Base-by-base conservation (phyloP, 2,113 vertebrate species). In the Orientallactaga bullata region DNA sequence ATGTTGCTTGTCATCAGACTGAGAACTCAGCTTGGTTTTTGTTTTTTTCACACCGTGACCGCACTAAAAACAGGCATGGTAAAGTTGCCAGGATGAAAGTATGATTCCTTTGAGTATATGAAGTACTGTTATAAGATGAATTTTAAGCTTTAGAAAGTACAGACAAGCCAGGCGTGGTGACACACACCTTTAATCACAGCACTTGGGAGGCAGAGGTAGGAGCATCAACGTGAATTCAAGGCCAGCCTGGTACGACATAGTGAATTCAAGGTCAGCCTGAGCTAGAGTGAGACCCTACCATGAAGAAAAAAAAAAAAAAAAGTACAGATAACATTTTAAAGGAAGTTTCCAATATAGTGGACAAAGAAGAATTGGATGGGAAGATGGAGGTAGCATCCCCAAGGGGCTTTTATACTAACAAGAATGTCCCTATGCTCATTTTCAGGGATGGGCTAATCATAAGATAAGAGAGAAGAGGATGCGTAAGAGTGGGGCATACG, bases 381-480 rank as follows among this genome's bases (percentile, higher is more conserved):
- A 32, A 61, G 76, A 78, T 3, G 10, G 17, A 81, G 82, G 30
- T 18, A 9, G 0, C 4, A 7, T 76, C 3, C 23, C 1, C 30
- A 78, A 13, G 37, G 8, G 18, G 3, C 21, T 66, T 51, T 32
- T 26, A 58, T 47, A 28, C 0, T 39, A 28, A 39, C 21, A 11
- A 7, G 2, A 24, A 81, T 51, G 32, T 37, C 18, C 2, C 28
- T 12, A 17, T 10, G 58, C 15, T 15, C 42, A 35, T 35, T 42
- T 51, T 0, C 7, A 51, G 23, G 78, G 37, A 47, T 4, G 0
- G 23, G 8, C 61, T 32, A 35, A 0, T 60, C 7, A 3, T 47
- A 32, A 66, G 23, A 6, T 2, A 15, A 15, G 3, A 65, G 1
- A 55, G 9, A 7, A 51, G 39, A 51, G 39, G 1, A 84, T n/a